phyloP scores from a whole-genome alignment of 2,888 invertebrate genomes.

The Agrypnus murinus region DNA sequence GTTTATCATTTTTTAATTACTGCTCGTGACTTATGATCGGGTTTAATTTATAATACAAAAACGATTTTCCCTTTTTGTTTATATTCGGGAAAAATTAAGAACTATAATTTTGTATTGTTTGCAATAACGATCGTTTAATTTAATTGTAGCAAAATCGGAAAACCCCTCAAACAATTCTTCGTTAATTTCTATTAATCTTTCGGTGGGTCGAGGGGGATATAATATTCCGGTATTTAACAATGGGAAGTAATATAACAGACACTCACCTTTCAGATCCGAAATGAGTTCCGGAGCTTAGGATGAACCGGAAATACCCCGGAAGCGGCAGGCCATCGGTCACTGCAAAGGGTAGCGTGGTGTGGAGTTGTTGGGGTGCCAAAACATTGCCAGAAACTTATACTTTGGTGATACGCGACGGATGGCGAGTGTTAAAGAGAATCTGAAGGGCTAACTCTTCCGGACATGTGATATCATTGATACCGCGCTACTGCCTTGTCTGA shows the following conservation, averaged over 20 bases:
- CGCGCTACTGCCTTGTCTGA: conserved; percentile 70
- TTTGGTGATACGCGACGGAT: conserved; percentile 47
- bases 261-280: conserved; percentile 70
- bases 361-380: conserved; percentile 41
- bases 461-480: conserved; percentile 67
- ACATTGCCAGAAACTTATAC: conserved; percentile 45
- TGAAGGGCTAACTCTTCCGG: conserved; percentile 58
- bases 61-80: conserved; percentile 24
- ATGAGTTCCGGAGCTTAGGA: conserved; percentile 67
- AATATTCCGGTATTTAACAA: conserved; percentile 52
- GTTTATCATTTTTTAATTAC: conserved; percentile 56
- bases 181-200: conserved; percentile 2
- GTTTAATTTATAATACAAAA: conserved; percentile 44
- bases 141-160: too few species aligned
- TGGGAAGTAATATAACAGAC: conserved; percentile 68
- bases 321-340: conserved; percentile 70
- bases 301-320: conserved; percentile 69
- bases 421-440: conserved; percentile 45
- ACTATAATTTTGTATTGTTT: too few species aligned
- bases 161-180: too few species aligned
- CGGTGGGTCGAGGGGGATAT: conserved; percentile 17
- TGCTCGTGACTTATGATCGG: conserved; percentile 42
- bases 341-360: conserved; percentile 45
- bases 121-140: too few species aligned
- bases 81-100: not conserved